Percentiles rank a stretch among this genome's conserved stretches.
Evolutionary conservation across 2,113 vertebrate species (phyloP).

Genomic region (Corvus cornix): DNA sequence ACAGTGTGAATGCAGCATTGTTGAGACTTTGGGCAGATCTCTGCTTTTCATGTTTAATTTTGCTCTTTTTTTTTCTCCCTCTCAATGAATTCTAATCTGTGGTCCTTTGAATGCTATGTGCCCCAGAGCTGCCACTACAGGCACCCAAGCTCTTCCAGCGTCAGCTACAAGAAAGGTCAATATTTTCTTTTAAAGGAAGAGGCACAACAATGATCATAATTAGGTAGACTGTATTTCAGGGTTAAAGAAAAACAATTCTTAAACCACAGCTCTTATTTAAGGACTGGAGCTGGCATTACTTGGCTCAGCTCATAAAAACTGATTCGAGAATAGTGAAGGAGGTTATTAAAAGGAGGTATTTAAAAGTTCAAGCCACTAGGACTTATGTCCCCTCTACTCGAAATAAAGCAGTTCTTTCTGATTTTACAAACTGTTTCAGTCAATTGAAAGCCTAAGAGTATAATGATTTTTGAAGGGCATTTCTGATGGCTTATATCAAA

Average conservation of each 20-base stretch:
- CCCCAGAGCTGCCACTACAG: constrained; percentile 25
- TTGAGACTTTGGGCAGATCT: neutral
- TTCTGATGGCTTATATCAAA: constrained; percentile 43
- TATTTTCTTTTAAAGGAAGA: constrained; percentile 61
- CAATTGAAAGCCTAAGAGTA: constrained; percentile 36
- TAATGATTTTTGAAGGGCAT: constrained; percentile 42
- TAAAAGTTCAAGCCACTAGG: constrained; percentile 52
- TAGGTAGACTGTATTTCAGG: constrained; percentile 35
- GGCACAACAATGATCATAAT: constrained; percentile 51
- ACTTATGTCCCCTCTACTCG: constrained; percentile 18
- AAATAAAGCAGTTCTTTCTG: constrained; percentile 41
- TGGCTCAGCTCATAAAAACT: constrained; percentile 27
- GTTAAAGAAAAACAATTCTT: constrained; percentile 52
- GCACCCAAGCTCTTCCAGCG: neutral
- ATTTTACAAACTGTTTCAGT: constrained; percentile 53
- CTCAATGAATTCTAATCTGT: constrained; percentile 40
- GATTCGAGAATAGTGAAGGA: constrained; percentile 29
- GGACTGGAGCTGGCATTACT: constrained; percentile 23
- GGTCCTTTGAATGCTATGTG: constrained; percentile 6
- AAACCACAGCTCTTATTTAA: constrained; percentile 48
- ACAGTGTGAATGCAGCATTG: neutral
- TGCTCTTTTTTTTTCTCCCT: neutral
- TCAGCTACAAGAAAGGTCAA: constrained; percentile 48
- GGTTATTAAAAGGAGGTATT: constrained; percentile 53
- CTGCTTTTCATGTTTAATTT: constrained; percentile 55